Evolutionary conservation across 2,113 vertebrate genomes (phyloP).

Genomic region (Columbina picui): DNA sequence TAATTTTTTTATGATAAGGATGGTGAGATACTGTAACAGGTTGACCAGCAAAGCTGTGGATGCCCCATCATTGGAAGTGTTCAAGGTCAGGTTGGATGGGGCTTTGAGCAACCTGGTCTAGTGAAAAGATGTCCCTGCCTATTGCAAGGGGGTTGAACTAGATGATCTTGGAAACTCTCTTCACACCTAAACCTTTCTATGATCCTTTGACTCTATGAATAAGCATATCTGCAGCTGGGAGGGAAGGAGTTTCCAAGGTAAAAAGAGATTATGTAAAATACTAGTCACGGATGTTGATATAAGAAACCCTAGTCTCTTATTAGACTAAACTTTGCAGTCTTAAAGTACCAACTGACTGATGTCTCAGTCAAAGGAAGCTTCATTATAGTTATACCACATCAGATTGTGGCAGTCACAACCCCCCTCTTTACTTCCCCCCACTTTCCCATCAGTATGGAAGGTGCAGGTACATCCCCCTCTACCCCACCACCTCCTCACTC

Average conservation of each 20-base stretch:
- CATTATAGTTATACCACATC: not conserved
- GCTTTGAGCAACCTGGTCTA: not conserved
- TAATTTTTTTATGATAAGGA: not conserved
- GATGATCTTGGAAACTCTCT: not conserved
- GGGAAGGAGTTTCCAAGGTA: not conserved
- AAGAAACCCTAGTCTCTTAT: not conserved
- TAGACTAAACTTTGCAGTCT: not conserved
- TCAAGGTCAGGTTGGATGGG: not conserved
- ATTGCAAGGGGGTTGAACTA: not conserved
- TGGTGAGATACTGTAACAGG: not conserved
- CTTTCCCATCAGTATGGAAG: too few species aligned
- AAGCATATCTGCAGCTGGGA: not conserved
- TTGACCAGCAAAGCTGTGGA: not conserved
- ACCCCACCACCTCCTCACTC: too few species aligned
- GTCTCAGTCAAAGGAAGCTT: not conserved
- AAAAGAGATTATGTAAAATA: not conserved
- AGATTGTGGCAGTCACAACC: too few species aligned
- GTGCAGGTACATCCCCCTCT: too few species aligned
- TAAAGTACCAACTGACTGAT: not conserved
- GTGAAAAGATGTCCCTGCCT: not conserved
- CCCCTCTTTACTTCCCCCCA: too few species aligned
- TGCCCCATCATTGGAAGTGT: not conserved
- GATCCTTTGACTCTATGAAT: not conserved
- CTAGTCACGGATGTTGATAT: not conserved
- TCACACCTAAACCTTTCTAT: not conserved